These are phyloP conservation scores for Gymnoscopelus microlampas DNA, from an alignment of 2,797 vertebrate species.

Conservation along the genomic window DNA sequence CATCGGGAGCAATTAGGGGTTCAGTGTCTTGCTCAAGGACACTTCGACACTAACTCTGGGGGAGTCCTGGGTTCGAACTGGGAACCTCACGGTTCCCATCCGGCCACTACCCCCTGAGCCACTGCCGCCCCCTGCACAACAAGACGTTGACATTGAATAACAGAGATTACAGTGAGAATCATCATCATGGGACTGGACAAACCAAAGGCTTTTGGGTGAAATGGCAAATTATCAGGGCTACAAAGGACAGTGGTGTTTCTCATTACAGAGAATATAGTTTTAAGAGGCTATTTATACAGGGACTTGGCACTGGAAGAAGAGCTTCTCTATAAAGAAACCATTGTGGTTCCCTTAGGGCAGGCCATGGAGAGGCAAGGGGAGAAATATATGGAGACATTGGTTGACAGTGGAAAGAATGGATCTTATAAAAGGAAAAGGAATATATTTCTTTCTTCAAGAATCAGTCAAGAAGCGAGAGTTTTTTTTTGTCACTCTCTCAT, in stretches of 20 bases:
- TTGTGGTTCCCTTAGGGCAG: neutral
- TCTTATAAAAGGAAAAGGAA: neutral
- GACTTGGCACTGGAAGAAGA: constrained; percentile 4
- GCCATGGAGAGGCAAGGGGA: neutral
- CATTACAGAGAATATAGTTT: constrained; percentile 7
- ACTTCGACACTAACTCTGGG: too few species aligned
- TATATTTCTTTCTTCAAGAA: neutral
- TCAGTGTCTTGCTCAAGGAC: too few species aligned
- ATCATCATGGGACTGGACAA: neutral
- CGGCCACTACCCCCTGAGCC: too few species aligned
- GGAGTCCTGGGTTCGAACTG: too few species aligned
- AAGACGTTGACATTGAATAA: too few species aligned
- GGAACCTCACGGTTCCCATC: too few species aligned
- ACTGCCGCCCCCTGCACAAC: too few species aligned
- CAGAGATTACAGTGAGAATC: neutral
- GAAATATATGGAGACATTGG: neutral
- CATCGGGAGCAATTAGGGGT: too few species aligned
- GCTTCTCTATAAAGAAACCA: neutral
- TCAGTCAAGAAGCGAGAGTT: too few species aligned
- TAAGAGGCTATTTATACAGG: neutral
- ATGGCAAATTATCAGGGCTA: neutral
- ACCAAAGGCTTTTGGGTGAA: constrained; percentile 7
- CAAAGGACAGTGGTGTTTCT: neutral
- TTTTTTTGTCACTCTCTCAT: too few species aligned
- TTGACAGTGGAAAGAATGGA: constrained; percentile 6